phyloP scores from a whole-genome alignment of 2,113 vertebrate genomes.

The Myiozetetes cayanensis region DNA sequence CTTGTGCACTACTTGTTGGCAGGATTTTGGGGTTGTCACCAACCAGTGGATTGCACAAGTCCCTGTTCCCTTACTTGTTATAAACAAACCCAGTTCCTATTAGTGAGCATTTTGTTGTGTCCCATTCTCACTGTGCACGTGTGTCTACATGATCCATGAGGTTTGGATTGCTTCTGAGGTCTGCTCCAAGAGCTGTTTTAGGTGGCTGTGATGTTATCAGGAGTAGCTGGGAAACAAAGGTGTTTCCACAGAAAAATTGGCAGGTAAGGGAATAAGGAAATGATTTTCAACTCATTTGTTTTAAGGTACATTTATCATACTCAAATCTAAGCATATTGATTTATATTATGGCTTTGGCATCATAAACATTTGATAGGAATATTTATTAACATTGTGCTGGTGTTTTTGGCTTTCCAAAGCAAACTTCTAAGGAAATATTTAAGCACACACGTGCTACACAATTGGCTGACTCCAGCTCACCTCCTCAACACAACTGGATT shows the following conservation, averaged over 20 bases:
- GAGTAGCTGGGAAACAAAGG: slow-evolving; percentile 6
- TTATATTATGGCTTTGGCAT: slow-evolving; percentile 43
- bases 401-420: slow-evolving; percentile 37
- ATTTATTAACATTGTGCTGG: slow-evolving; percentile 3
- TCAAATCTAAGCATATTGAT: slow-evolving; percentile 27
- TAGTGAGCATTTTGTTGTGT: neutral
- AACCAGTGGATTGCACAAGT: neutral
- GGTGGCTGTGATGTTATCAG: slow-evolving; percentile 35
- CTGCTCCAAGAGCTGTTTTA: slow-evolving; percentile 6
- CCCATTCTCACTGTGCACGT: neutral
- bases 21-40: neutral
- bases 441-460: neutral
- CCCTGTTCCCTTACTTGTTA: neutral
- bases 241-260: slow-evolving; percentile 21
- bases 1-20: neutral
- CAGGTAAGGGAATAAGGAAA: slow-evolving; percentile 30
- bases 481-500: neutral
- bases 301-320: slow-evolving; percentile 10
- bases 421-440: neutral
- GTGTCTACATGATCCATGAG: neutral
- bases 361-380: slow-evolving; percentile 43
- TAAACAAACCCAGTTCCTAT: neutral
- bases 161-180: neutral
- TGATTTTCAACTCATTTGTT: slow-evolving; percentile 21
- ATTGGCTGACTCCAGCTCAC: neutral